Evolutionary conservation across 2,113 vertebrate species (phyloP).

Genomic region (Eurystomus gularis): DNA sequence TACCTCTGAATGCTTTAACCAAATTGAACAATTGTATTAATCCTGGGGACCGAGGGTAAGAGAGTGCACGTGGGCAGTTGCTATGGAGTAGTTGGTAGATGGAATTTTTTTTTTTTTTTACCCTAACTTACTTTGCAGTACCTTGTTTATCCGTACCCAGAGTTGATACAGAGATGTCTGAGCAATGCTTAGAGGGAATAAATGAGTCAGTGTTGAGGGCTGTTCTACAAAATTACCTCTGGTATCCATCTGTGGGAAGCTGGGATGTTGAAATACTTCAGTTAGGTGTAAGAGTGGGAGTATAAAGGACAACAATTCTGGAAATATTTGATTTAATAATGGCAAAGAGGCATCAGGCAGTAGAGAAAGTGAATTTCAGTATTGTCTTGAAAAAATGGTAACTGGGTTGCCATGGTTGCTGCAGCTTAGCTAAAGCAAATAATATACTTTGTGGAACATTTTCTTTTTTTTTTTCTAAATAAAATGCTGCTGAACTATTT

Average conservation of each 20-base stretch:
- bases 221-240: neutral
- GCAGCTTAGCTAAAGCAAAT: neutral
- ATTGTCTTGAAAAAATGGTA: neutral
- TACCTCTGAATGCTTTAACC: neutral
- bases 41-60: neutral
- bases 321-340: neutral
- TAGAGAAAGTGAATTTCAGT: neutral
- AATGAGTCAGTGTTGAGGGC: neutral
- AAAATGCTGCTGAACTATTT: neutral
- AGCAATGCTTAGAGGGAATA: neutral
- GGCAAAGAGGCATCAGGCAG: neutral
- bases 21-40: neutral
- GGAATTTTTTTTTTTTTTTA: constrained; percentile 12
- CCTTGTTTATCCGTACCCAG: neutral
- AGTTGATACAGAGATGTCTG: neutral
- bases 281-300: neutral
- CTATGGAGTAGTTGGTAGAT: neutral
- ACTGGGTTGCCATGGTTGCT: constrained; percentile 30
- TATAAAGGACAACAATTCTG: neutral
- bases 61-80: neutral
- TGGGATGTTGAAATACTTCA: neutral
- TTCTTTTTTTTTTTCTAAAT: too few species aligned
- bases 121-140: neutral
- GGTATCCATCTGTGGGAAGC: neutral
- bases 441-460: neutral